phyloP scores from a whole-genome alignment of 2,888 invertebrate genomes.

The Sialis fuliginosa region DNA sequence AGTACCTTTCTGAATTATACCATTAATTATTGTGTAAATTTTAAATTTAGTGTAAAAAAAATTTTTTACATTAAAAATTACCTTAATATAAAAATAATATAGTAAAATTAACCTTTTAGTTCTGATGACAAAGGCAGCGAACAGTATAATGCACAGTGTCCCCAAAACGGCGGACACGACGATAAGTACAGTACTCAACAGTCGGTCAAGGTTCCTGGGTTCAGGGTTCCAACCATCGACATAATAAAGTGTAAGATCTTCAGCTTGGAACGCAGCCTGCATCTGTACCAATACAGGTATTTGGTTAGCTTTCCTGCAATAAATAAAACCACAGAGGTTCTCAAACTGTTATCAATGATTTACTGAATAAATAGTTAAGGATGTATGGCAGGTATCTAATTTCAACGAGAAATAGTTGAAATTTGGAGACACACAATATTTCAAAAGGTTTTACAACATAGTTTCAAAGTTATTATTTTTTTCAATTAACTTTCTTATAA shows the following conservation, averaged over 20 bases:
- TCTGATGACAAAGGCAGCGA: constrained; percentile 34
- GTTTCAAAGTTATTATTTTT: too few relatives aligned
- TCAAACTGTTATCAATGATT: too few relatives aligned
- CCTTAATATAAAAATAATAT: neutral
- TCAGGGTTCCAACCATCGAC: constrained; percentile 11
- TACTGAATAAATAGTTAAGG: too few relatives aligned
- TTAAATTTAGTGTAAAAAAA: too few relatives aligned
- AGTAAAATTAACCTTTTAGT: constrained; percentile 29
- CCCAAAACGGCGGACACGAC: constrained; percentile 33
- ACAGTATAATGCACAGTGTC: constrained; percentile 30
- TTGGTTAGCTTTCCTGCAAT: neutral
- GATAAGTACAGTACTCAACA: constrained; percentile 32
- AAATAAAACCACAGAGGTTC: too few relatives aligned
- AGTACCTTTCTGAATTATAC: too few relatives aligned
- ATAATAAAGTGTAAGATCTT: constrained; percentile 2
- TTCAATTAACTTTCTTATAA: too few relatives aligned
- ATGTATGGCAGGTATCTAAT: too few relatives aligned
- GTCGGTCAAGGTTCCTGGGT: constrained; percentile 21
- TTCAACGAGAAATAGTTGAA: too few relatives aligned
- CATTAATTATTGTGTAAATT: too few relatives aligned
- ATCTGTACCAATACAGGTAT: neutral
- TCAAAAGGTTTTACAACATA: too few relatives aligned
- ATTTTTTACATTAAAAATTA: neutral
- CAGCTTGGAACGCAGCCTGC: neutral
- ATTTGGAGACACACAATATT: too few relatives aligned